Base-by-base conservation (phyloP, 2,797 vertebrate species). In the Malacoctenus gilli region DNA sequence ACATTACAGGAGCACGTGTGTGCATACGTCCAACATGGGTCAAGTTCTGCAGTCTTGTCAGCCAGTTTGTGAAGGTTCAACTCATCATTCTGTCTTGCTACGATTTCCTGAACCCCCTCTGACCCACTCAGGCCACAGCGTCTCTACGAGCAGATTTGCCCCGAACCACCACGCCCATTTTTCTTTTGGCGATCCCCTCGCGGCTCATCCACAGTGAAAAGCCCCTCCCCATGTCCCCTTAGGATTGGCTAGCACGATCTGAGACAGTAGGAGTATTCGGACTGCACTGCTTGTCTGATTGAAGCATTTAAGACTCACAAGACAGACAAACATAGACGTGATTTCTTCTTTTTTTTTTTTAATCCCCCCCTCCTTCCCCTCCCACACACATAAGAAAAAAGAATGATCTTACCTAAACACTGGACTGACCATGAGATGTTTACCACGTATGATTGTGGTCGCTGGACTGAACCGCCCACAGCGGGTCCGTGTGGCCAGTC, bases 351-450 rank as follows among this genome's bases (percentile, higher is more conserved):
- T 32, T 28, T 32, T 32, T 9, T 7, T 21, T 36, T 62, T 43
- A 40, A 19, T 14, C 35, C 31, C 12, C 34, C 14, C 1, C 10
- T 32, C 9, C 4, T 11, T n/a, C 34, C 19, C 1, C 3, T 15
- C 41, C 11, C 18, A 48, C 36, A 39, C 31, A 53, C 35, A 57
- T 1, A 21, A n/a, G n/a, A n/a, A 4, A 77, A 59, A 69, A 82
- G 55, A 80, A 75, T 61, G 58, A 83, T 78, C 61, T 43, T 71
- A 80, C 61, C 61, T 70, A 71, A 85, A 89, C 85, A 90, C 87
- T 89, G 89, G 88, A 92, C 89, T 89, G 88, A 89, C 87, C 68
- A 35, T 68, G 51, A 85, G 80, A 89, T 72, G 46, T 61, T 67
- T 87, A 80, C 67, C 72, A 42, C 70, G 40, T 65, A 58, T 41